These are phyloP conservation scores for Eristalinus sepulchralis DNA, from an alignment of 2,888 invertebrate genomes.

Conservation along the genomic window DNA sequence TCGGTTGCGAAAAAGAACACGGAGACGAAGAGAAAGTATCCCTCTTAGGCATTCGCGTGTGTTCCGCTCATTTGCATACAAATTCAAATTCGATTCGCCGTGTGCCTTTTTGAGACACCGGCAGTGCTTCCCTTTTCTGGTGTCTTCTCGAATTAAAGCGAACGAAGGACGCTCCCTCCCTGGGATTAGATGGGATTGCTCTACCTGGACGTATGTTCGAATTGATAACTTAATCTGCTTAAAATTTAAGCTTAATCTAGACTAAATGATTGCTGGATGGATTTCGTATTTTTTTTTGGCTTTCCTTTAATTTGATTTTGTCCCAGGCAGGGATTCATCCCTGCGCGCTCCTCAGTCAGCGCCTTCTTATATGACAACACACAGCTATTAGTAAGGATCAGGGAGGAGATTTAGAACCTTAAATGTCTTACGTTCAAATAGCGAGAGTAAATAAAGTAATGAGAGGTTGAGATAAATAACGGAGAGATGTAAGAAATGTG, in stretches of 20 bases:
- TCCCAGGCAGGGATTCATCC: background rate
- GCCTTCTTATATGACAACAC: constrained; percentile 7
- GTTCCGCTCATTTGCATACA: background rate
- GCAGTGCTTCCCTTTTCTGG: background rate
- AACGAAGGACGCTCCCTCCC: background rate
- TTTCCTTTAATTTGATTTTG: background rate
- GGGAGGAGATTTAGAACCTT: constrained; percentile 49
- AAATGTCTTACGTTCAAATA: constrained; percentile 50
- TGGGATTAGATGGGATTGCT: background rate
- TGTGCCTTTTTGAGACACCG: background rate
- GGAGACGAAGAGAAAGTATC: background rate
- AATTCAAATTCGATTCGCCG: background rate
- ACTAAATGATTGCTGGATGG: background rate
- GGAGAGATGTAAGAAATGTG: background rate
- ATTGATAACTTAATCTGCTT: constrained; percentile 30
- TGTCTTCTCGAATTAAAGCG: background rate
- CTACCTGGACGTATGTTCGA: constrained; percentile 7
- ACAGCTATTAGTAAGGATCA: constrained; percentile 49
- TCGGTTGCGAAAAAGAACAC: background rate
- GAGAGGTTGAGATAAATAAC: constrained; percentile 1
- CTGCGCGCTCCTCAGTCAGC: background rate
- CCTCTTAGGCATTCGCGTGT: background rate
- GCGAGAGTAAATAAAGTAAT: constrained; percentile 30
- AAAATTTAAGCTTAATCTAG: constrained; percentile 15
- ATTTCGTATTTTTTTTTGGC: background rate